phyloP scores from a whole-genome alignment of 2,113 vertebrate genomes.

The Eudorcas thomsonii region DNA sequence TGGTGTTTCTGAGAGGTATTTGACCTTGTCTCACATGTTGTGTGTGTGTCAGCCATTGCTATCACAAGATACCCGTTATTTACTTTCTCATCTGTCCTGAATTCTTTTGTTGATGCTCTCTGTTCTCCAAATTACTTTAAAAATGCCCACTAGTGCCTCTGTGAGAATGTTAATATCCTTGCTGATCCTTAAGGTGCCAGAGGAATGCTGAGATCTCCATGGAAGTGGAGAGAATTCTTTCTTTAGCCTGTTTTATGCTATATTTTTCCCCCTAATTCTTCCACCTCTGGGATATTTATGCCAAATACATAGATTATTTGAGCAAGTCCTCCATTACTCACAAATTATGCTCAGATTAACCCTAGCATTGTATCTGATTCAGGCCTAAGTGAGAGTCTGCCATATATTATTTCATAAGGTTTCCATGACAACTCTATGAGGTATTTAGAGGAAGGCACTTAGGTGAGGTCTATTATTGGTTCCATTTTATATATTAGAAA shows the following conservation, averaged over 20 bases:
- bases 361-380: background rate
- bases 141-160: background rate
- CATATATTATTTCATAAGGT: background rate
- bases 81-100: background rate
- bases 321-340: background rate
- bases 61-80: background rate
- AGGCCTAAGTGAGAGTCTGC: background rate
- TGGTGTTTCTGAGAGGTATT: background rate
- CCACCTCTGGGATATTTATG: background rate
- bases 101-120: background rate
- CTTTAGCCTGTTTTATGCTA: background rate
- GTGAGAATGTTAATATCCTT: background rate
- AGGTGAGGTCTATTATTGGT: background rate
- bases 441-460: background rate
- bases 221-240: background rate
- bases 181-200: background rate
- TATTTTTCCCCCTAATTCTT: background rate
- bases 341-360: background rate
- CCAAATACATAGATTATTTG: background rate
- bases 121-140: background rate
- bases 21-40: background rate
- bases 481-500: background rate
- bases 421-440: background rate
- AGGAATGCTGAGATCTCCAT: background rate
- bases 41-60: background rate